A percentile compares a stretch with the other conserved stretches of the same genome.
phyloP scores from a whole-genome alignment of 1,140 invertebrate species.

The Cydia fagiglandana region DNA sequence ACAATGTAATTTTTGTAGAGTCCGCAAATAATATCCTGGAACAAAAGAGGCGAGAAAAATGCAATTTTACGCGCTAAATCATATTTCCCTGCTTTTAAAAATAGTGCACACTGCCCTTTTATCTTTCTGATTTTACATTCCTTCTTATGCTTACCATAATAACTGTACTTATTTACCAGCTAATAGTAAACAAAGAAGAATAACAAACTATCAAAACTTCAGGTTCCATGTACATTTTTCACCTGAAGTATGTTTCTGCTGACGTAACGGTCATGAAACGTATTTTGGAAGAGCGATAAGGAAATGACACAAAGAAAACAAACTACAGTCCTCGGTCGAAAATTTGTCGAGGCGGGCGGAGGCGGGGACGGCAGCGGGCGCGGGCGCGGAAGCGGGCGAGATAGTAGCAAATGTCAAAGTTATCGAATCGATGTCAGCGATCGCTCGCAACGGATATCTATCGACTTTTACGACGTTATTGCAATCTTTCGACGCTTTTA shows the following conservation, averaged over 20 bases:
- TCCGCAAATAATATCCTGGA: conserved; percentile 10
- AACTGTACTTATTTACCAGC: neutral
- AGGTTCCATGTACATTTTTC: conserved; percentile 53
- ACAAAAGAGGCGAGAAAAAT: neutral
- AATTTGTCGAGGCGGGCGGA: conserved; percentile 62
- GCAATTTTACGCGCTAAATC: conserved; percentile 18
- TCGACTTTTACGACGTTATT: conserved; percentile 49
- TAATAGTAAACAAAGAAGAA: neutral
- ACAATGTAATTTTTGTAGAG: conserved; percentile 19
- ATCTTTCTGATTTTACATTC: neutral
- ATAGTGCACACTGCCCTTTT: conserved; percentile 5
- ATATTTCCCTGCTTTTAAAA: neutral
- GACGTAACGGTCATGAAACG: conserved; percentile 74
- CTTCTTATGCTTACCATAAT: neutral
- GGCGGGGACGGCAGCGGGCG: conserved; percentile 39
- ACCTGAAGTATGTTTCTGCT: conserved; percentile 70
- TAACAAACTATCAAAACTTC: conserved; percentile 52
- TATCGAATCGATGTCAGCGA: conserved; percentile 73
- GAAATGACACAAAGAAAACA: conserved; percentile 78
- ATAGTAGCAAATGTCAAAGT: conserved; percentile 65
- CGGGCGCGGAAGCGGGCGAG: conserved; percentile 43
- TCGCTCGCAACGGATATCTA: conserved; percentile 62
- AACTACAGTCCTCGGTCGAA: conserved; percentile 70
- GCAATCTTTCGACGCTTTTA: conserved; percentile 51
- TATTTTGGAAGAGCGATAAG: conserved; percentile 78